Evolutionary conservation across 2,797 vertebrate genomes (phyloP), one percentile per base, ranked within the genome.

Genomic region (Gallinago stenura): DNA sequence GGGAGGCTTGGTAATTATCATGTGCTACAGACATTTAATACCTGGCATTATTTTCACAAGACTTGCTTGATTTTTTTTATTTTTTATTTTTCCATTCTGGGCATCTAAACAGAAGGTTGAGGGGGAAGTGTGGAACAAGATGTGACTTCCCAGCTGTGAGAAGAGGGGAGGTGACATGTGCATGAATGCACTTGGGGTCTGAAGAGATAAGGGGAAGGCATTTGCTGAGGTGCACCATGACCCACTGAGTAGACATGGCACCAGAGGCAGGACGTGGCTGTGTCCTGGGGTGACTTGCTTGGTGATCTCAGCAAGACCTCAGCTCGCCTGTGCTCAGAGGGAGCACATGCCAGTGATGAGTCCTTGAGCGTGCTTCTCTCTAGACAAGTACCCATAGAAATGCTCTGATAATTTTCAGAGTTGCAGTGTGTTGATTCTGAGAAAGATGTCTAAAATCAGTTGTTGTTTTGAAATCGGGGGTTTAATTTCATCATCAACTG

Each of bases 311-410:
- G 51, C 3, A 4, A 16, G 61, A 22, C n/a, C 22, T 31, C 0
- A 4, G 37, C 28, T 33, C 15, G 5, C 0, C 1, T 24, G 26
- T 51, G 15, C 50, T 50, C 10, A 2, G 50, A 16, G 33, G 53
- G 53, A 35, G 28, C 3, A 0, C 0, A 2, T 2, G 1, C 21
- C 18, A 9, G 39, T 6, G 21, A 17, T 5, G 15, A 25, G 64
- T 50, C 51, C 82, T 45, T 31, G 61, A 41, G 21, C 4, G 0
- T 22, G 26, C 30, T 25, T 41, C 57, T 41, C 25, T 54, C 39
- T 14, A 11, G 16, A 12, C 19, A 19, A 37, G 39, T 22, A 43
- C 45, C 46, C 0, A 4, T 31, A 60, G 70, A 53, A 60, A 41
- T 21, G 20, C 17, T 17, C 14, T 10, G 28, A 53, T 57, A 37